A percentile compares a stretch with the other conserved stretches of the same genome.
phyloP scores from a whole-genome alignment of 2,797 vertebrate species.

The Labroides dimidiatus region DNA sequence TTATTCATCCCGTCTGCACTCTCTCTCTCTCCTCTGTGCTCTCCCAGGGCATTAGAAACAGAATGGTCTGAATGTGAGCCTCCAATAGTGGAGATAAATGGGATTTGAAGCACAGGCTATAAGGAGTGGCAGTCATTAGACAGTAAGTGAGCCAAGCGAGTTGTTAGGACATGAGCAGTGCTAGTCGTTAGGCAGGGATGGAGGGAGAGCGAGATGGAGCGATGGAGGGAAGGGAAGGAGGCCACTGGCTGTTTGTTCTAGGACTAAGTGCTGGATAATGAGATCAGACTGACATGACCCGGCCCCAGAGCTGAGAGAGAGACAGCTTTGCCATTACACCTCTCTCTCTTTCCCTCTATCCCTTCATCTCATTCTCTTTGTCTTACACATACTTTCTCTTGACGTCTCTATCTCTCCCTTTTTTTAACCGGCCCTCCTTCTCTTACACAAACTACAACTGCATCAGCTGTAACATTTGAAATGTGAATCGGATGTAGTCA shows the following conservation, averaged over 20 bases:
- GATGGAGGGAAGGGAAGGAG: slow-evolving; percentile 73
- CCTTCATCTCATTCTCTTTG: slow-evolving; percentile 66
- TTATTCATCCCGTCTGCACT: slow-evolving; percentile 36
- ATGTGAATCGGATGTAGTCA: slow-evolving; percentile 6
- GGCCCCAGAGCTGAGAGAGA: slow-evolving; percentile 81
- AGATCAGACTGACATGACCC: slow-evolving; percentile 84
- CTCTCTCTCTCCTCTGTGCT: slow-evolving; percentile 32
- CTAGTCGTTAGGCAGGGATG: slow-evolving; percentile 80
- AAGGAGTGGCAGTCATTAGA: slow-evolving; percentile 84
- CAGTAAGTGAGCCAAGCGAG: slow-evolving; percentile 84
- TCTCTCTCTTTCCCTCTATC: slow-evolving; percentile 49
- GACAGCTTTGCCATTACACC: slow-evolving; percentile 79
- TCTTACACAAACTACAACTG: slow-evolving; percentile 31
- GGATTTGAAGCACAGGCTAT: slow-evolving; percentile 81
- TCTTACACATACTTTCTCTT: slow-evolving; percentile 66
- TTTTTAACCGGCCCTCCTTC: slow-evolving; percentile 21
- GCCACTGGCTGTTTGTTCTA: slow-evolving; percentile 84
- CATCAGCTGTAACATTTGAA: slow-evolving; percentile 6
- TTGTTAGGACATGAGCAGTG: slow-evolving; percentile 84
- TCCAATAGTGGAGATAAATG: slow-evolving; percentile 83
- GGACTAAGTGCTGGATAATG: slow-evolving; percentile 86
- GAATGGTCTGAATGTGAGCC: slow-evolving; percentile 79
- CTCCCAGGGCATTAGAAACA: slow-evolving; percentile 75
- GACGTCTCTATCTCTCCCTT: slow-evolving; percentile 35
- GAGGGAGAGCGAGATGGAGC: slow-evolving; percentile 71